Conservation (phyloP, 2,113 vertebrate species). For the Arizona elegans region DNA sequence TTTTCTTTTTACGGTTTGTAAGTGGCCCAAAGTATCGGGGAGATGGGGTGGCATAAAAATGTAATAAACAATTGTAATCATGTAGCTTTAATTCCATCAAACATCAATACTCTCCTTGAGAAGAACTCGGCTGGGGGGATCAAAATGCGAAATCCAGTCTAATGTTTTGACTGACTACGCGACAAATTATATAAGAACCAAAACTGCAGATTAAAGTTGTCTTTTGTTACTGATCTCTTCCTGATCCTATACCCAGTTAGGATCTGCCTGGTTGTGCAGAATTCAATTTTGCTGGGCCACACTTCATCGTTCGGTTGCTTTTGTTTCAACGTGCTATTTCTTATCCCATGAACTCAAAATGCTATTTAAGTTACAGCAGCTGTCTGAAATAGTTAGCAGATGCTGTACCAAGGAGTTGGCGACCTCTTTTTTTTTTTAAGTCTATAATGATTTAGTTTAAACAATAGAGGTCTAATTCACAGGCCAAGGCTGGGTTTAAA, state of each 20-base stretch:
- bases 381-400: not conserved
- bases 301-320: not conserved
- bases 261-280: not conserved
- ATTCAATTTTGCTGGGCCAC: not conserved
- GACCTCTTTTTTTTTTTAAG: not conserved
- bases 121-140: too few relatives aligned
- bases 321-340: too few relatives aligned
- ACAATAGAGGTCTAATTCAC: not conserved
- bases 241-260: not conserved
- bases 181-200: not conserved
- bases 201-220: not conserved
- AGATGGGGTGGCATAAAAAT: too few relatives aligned
- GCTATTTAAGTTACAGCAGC: not conserved
- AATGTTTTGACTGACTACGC: not conserved
- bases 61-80: too few relatives aligned
- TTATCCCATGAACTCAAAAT: not conserved
- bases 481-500: not conserved
- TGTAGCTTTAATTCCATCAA: not conserved
- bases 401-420: not conserved
- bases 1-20: too few relatives aligned
- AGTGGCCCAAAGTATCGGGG: too few relatives aligned
- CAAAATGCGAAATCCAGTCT: not conserved
- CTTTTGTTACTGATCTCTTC: not conserved
- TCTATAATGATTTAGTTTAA: not conserved
- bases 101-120: not conserved